These are phyloP conservation scores for Camponotus floridanus DNA, from an alignment of 1,140 invertebrate genomes.

Conservation along the genomic window DNA sequence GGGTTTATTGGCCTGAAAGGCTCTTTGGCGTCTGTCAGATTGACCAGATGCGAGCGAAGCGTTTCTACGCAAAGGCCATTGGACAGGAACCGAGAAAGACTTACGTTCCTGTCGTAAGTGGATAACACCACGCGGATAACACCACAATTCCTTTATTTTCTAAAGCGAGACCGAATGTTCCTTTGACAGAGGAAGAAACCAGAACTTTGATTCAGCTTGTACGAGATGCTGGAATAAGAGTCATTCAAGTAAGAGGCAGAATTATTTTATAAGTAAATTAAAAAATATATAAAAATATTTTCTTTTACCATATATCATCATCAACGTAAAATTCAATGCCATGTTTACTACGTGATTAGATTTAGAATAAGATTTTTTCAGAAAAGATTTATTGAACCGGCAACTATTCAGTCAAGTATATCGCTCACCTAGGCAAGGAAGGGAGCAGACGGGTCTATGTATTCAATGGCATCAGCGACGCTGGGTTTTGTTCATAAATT, in stretches of 20 bases:
- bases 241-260: background rate
- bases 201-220: background rate
- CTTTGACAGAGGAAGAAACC: background rate
- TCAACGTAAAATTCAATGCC: background rate
- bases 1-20: background rate
- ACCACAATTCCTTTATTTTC: conserved; percentile 35
- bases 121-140: conserved; percentile 23
- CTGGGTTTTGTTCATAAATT: conserved; percentile 24
- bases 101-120: conserved; percentile 28
- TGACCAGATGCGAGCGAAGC: conserved; percentile 21
- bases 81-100: background rate
- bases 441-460: background rate
- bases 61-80: background rate
- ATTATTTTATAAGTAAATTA: background rate
- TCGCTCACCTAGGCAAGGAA: background rate
- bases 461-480: conserved; percentile 24
- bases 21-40: conserved; percentile 34
- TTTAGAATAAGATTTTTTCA: background rate
- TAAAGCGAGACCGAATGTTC: background rate
- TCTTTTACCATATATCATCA: background rate
- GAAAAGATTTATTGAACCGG: background rate
- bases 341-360: background rate
- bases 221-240: background rate
- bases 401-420: background rate
- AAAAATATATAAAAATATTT: background rate